Evolutionary conservation across 2,888 invertebrate genomes (phyloP), one percentile per base, ranked within the genome.

Genomic region (Pterostichus niger): DNA sequence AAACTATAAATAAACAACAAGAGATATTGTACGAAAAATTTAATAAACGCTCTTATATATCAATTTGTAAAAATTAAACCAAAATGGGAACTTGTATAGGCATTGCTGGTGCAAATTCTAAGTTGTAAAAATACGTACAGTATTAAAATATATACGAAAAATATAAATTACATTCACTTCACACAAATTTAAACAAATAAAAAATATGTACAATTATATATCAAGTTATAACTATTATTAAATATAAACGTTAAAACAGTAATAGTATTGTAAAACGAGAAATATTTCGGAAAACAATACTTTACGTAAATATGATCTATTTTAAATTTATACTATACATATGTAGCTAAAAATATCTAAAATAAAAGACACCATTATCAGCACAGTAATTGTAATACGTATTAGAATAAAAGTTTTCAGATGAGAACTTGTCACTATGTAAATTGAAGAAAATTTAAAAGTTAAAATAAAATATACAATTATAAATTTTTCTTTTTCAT

Each of bases 161-260:
- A 86, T 86, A 87, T 87, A 87, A 87, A 87, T 76, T 87, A 87
- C 86, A 86, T 86, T 83, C 87, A 87, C 86, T 86, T 87, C 87
- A 87, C 87, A 86, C 87, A 84, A 82, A 75, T 59, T 77, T 86
- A 86, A 86, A 86, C 85, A 85, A 86, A 83, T 79, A 82, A 76
- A 76, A 86, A 85, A 85, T 87, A 87, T 87, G 81, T 87, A 87
- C 86, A 86, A 78, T 85, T 85, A 86, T 84, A 85, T 59, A 52
- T 82, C 56, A 76, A 82, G 52, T 77, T 83, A 64, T 13, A 85
- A 85, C 84, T 86, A 85, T 77, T 31, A 71, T 76, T 84, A 84
- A 81, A 64, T 82, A 75, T 33, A 76, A 84, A 52, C 13, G 40
- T 56, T 78, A 79, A 61, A 49, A 49, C 24, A 61, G 35, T 35